These are phyloP conservation scores for Drosophila algonquin DNA, from an alignment of 2,888 invertebrate genomes.

Conservation along the genomic window DNA sequence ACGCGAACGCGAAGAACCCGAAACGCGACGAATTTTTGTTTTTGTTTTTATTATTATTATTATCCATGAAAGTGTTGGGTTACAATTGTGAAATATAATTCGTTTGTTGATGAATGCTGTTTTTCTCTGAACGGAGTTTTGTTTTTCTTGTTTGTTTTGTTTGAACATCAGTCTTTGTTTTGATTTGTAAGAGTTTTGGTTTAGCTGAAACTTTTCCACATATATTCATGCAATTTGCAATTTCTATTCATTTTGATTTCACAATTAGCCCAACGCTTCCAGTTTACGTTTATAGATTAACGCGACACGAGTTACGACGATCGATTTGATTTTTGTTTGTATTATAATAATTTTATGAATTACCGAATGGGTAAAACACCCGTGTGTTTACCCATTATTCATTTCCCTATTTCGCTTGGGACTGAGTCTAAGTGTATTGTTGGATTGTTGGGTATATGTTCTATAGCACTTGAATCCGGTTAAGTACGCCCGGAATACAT, in stretches of 20 bases:
- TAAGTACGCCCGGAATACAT: slow-evolving; percentile 60
- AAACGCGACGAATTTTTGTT: slow-evolving; percentile 73
- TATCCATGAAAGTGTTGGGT: slow-evolving; percentile 50
- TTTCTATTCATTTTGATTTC: slow-evolving; percentile 40
- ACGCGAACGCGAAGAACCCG: slow-evolving; percentile 82
- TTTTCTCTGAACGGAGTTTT: slow-evolving; percentile 57
- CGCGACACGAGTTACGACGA: slow-evolving; percentile 65
- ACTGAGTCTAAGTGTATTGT: slow-evolving; percentile 26
- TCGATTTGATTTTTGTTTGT: slow-evolving; percentile 57
- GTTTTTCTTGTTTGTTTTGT: slow-evolving; percentile 8
- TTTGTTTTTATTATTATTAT: slow-evolving; percentile 22
- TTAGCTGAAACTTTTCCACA: slow-evolving; percentile 28
- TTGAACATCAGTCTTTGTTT: slow-evolving; percentile 73
- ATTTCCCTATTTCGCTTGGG: slow-evolving; percentile 19
- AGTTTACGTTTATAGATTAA: slow-evolving; percentile 42
- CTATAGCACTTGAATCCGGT: slow-evolving; percentile 65
- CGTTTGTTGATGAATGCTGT: slow-evolving; percentile 31
- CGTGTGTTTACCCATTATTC: slow-evolving; percentile 26
- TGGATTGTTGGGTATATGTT: slow-evolving; percentile 13
- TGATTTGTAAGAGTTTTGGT: slow-evolving; percentile 33
- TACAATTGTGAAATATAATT: slow-evolving; percentile 44
- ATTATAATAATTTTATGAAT: slow-evolving; percentile 29
- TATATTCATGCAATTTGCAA: slow-evolving; percentile 8
- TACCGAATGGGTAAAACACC: slow-evolving; percentile 28
- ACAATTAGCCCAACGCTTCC: slow-evolving; percentile 61